phyloP scores from a whole-genome alignment of 1,140 invertebrate genomes.

The Pseudachorutes palmiensis region DNA sequence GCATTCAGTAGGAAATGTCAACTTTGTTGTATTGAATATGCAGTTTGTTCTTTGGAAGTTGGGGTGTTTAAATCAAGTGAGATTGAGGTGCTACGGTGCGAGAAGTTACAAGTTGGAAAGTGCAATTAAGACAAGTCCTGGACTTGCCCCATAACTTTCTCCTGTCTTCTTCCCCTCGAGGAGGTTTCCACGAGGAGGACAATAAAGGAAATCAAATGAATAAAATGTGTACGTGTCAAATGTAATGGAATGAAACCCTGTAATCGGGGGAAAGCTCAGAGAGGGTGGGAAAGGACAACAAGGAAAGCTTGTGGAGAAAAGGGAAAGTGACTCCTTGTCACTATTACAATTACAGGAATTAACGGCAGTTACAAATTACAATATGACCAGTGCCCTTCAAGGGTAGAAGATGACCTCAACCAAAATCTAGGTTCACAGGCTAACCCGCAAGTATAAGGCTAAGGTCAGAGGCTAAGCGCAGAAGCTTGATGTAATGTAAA shows the following conservation, averaged over 20 bases:
- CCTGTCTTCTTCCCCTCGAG: not conserved
- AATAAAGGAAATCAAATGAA: not conserved
- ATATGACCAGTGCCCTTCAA: too few relatives aligned
- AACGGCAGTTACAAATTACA: too few relatives aligned
- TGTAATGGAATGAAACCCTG: not conserved
- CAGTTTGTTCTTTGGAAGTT: too few relatives aligned
- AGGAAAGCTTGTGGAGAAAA: not conserved
- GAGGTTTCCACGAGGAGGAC: not conserved
- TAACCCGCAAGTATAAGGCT: too few relatives aligned
- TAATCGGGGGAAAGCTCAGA: not conserved
- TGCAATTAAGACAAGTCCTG: slow-evolving; percentile 6
- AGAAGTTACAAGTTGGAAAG: slow-evolving; percentile 10
- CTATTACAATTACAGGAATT: too few relatives aligned
- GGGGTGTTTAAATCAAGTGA: too few relatives aligned
- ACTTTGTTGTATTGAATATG: not conserved
- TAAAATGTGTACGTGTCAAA: slow-evolving; percentile 2
- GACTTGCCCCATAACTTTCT: not conserved
- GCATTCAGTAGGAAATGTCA: too few relatives aligned
- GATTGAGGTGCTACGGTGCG: slow-evolving; percentile 3
- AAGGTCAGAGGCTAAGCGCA: too few relatives aligned
- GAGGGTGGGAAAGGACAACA: slow-evolving; percentile 5
- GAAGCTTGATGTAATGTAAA: too few relatives aligned
- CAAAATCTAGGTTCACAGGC: too few relatives aligned
- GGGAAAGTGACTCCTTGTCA: too few relatives aligned
- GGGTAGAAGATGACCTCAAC: too few relatives aligned